These are phyloP conservation scores for Rhimphoctona megacephalus DNA, from an alignment of 2,888 invertebrate genomes.

Conservation along the genomic window DNA sequence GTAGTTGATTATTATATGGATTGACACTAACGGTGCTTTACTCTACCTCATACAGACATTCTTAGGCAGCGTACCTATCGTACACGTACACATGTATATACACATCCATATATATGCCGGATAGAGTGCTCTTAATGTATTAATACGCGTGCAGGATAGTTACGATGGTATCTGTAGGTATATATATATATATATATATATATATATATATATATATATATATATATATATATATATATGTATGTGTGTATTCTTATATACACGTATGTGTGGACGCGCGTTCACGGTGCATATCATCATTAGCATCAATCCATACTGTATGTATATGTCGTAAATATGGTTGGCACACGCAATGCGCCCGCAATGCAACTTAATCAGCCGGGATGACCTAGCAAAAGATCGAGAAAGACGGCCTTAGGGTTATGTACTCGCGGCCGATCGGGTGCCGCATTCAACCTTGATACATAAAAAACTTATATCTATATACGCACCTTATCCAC, in stretches of 20 bases:
- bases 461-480: slow-evolving; percentile 5
- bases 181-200: neutral
- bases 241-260: neutral
- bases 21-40: slow-evolving; percentile 58
- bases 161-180: neutral
- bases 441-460: neutral
- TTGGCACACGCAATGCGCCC: slow-evolving; percentile 61
- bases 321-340: slow-evolving; percentile 62
- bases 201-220: no score
- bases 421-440: slow-evolving; percentile 19
- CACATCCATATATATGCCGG: neutral
- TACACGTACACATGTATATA: neutral
- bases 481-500: neutral
- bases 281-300: slow-evolving; percentile 67
- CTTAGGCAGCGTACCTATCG: neutral
- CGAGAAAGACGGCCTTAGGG: slow-evolving; percentile 27
- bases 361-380: slow-evolving; percentile 68
- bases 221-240: no score
- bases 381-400: slow-evolving; percentile 67
- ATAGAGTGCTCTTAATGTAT: slow-evolving; percentile 46
- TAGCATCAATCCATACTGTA: slow-evolving; percentile 64
- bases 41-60: slow-evolving; percentile 18
- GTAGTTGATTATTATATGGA: slow-evolving; percentile 32
- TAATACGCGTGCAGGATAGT: slow-evolving; percentile 24
- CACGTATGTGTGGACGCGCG: slow-evolving; percentile 17